Evolutionary conservation across 2,797 vertebrate species (phyloP).

Genomic region (Fundulus diaphanus): DNA sequence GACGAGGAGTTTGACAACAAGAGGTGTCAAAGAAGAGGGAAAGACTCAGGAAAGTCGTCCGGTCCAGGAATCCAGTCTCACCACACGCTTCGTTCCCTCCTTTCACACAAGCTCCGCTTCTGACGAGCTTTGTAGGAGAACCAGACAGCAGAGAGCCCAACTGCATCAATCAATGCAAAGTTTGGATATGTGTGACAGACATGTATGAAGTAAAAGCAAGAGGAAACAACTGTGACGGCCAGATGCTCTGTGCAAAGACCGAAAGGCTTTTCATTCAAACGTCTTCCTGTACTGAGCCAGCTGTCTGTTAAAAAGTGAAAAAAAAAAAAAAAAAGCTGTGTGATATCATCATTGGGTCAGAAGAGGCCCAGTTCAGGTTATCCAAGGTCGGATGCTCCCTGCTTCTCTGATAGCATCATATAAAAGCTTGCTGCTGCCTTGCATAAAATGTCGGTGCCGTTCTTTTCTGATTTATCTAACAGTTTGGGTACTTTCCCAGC

Average conservation of each 20-base stretch:
- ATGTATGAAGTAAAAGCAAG: slow-evolving; percentile 15
- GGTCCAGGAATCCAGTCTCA: slow-evolving; percentile 73
- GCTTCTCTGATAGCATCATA: slow-evolving; percentile 11
- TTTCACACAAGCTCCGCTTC: slow-evolving; percentile 9
- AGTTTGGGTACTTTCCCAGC: slow-evolving; percentile 72
- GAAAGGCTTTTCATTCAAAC: slow-evolving; percentile 80
- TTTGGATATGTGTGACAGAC: slow-evolving; percentile 22
- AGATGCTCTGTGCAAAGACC: slow-evolving; percentile 68
- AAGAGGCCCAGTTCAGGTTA: slow-evolving; percentile 86
- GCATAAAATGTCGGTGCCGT: slow-evolving; percentile 3
- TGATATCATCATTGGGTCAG: slow-evolving; percentile 85
- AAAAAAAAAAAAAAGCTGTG: slow-evolving; percentile 88
- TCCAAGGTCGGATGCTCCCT: slow-evolving; percentile 83
- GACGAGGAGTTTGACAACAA: slow-evolving; percentile 92
- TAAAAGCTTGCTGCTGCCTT: slow-evolving; percentile 4
- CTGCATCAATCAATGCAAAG: slow-evolving; percentile 3
- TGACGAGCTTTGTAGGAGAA: slow-evolving; percentile 23
- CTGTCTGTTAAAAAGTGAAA: slow-evolving; percentile 88
- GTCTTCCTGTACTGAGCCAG: slow-evolving; percentile 88
- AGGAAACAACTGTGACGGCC: not conserved
- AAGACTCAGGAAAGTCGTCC: slow-evolving; percentile 79
- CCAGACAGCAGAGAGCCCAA: slow-evolving; percentile 8
- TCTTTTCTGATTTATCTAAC: slow-evolving; percentile 44
- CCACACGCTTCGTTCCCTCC: not conserved
- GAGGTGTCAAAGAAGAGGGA: slow-evolving; percentile 84